Evolutionary conservation across 2,888 invertebrate genomes (phyloP).

Genomic region (Dilophus febrilis): DNA sequence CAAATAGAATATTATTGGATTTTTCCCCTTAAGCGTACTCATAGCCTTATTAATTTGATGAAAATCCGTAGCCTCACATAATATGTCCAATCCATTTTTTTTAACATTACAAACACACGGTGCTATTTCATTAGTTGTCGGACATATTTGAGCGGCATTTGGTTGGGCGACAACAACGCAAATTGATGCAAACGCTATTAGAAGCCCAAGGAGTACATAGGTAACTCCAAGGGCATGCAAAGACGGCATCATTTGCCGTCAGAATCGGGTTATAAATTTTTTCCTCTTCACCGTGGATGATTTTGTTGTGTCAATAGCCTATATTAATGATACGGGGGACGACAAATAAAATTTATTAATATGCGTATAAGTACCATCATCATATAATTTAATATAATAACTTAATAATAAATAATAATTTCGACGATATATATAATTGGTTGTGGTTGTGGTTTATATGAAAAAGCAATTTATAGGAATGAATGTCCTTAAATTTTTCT

Average conservation of each 20-base stretch:
- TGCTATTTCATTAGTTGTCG: slow-evolving; percentile 51
- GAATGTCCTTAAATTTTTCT: too few relatives aligned
- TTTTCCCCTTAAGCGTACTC: slow-evolving; percentile 63
- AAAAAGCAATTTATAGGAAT: too few relatives aligned
- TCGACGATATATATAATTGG: too few relatives aligned
- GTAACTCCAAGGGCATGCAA: slow-evolving; percentile 9
- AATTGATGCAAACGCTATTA: slow-evolving; percentile 8
- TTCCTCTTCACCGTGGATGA: slow-evolving; percentile 7
- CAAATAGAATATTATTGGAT: slow-evolving; percentile 70
- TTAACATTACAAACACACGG: slow-evolving; percentile 75
- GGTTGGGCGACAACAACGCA: slow-evolving; percentile 11
- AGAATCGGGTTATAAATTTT: slow-evolving; percentile 6
- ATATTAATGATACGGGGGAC: too few relatives aligned
- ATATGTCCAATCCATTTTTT: slow-evolving; percentile 73
- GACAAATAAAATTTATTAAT: too few relatives aligned
- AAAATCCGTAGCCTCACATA: slow-evolving; percentile 74
- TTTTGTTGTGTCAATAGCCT: too few relatives aligned
- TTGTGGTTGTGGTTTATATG: too few relatives aligned
- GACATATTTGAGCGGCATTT: slow-evolving; percentile 44
- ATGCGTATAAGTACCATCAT: too few relatives aligned
- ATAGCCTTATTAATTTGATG: slow-evolving; percentile 64
- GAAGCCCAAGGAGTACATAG: slow-evolving; percentile 9
- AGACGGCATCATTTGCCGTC: slow-evolving; percentile 11
- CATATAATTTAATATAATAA: too few relatives aligned
- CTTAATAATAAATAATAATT: too few relatives aligned